phyloP scores from a whole-genome alignment of 2,113 vertebrate species.

The Etheostoma spectabile region DNA sequence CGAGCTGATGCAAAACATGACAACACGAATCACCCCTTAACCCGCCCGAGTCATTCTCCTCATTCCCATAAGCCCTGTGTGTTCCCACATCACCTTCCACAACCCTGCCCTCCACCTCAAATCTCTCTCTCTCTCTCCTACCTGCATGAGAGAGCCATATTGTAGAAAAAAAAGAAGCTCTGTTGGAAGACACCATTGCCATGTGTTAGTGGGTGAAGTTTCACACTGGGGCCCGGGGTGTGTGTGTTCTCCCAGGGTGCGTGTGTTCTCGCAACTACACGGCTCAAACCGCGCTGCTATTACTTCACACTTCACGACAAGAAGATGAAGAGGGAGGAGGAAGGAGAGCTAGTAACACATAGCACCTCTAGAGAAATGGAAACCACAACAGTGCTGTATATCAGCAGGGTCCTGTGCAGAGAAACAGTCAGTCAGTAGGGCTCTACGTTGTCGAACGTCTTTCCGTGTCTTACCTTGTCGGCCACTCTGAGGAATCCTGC shows the following conservation, averaged over 20 bases:
- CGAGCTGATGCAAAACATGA: slow-evolving; percentile 47
- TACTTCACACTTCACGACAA: slow-evolving; percentile 52
- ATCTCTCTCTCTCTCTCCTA: background rate
- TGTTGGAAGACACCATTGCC: slow-evolving; percentile 18
- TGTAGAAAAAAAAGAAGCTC: background rate
- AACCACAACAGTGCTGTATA: slow-evolving; percentile 32
- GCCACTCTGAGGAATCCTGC: slow-evolving; percentile 1
- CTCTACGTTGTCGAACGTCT: background rate
- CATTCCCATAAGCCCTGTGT: slow-evolving; percentile 38
- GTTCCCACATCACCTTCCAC: slow-evolving; percentile 37
- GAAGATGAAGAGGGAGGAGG: slow-evolving; percentile 24
- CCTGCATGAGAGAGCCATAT: slow-evolving; percentile 25
- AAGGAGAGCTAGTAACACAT: slow-evolving; percentile 25
- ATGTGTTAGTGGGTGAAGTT: slow-evolving; percentile 42
- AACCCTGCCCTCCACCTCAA: slow-evolving; percentile 26
- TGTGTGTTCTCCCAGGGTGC: slow-evolving; percentile 6
- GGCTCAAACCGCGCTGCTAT: slow-evolving; percentile 49
- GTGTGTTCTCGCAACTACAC: slow-evolving; percentile 29
- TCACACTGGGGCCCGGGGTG: slow-evolving; percentile 26
- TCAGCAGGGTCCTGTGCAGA: slow-evolving; percentile 24
- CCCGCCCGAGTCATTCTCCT: slow-evolving; percentile 15
- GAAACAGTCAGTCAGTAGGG: background rate
- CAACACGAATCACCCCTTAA: slow-evolving; percentile 57
- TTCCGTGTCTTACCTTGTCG: background rate
- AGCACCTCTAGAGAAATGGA: slow-evolving; percentile 26